Evolutionary conservation across 2,113 vertebrate species (phyloP).

Genomic region (Gasterosteus aculeatus): DNA sequence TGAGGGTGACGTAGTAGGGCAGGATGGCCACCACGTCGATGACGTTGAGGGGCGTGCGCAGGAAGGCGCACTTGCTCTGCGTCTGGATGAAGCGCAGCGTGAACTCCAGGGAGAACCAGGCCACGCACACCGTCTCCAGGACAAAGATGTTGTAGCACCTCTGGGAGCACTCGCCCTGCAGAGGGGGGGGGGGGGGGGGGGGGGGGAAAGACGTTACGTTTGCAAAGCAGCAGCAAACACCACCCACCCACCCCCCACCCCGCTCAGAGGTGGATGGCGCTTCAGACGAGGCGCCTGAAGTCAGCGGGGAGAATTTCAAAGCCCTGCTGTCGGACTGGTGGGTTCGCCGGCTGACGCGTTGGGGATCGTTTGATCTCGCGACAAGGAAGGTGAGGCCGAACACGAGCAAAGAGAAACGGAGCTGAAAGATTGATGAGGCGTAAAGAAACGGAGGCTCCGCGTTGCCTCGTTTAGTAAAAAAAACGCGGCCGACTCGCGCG

Average conservation of each 20-base stretch:
- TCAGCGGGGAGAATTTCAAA: conserved; percentile 42
- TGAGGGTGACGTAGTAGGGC: conserved; percentile 93
- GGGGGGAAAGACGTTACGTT: conserved; percentile 17
- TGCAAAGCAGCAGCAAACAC: background rate
- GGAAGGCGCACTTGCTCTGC: conserved; percentile 91
- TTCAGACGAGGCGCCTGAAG: background rate
- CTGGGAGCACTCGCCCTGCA: conserved; percentile 92
- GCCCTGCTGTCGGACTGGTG: conserved; percentile 3
- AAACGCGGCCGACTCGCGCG: conserved; percentile 3
- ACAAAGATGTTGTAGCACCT: conserved; percentile 93
- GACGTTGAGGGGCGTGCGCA: conserved; percentile 92
- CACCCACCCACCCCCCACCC: too few relatives aligned
- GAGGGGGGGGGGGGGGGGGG: background rate
- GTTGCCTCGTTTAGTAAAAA: conserved; percentile 4
- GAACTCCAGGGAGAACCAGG: conserved; percentile 97
- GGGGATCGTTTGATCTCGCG: conserved; percentile 44
- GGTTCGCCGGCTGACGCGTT: background rate
- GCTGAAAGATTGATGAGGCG: conserved; percentile 43
- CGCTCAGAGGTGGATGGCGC: background rate
- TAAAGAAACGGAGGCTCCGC: conserved; percentile 38
- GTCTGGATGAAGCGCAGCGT: conserved; percentile 94
- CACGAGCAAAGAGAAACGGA: conserved; percentile 16
- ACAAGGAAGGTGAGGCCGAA: conserved; percentile 29
- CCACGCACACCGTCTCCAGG: conserved; percentile 95
- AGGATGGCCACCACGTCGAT: conserved; percentile 94